Base-by-base conservation (phyloP, 2,888 invertebrate genomes). In the Sericinus montela region DNA sequence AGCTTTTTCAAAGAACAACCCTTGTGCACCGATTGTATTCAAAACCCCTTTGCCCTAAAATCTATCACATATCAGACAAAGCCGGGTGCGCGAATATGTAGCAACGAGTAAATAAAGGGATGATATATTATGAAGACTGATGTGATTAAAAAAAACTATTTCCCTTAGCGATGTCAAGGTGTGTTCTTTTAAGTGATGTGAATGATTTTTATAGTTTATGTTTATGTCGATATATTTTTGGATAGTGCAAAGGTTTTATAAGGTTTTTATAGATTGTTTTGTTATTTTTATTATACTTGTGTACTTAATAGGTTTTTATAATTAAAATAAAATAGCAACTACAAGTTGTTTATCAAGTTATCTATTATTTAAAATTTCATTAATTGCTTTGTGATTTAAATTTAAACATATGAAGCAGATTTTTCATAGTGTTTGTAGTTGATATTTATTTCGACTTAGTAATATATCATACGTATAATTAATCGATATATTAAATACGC, bases 161-260 rank as follows among this genome's bases (percentile, higher is more conserved):
- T 85, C 83, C 86, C 78, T 80, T 84, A 71, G 73, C 69, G 68
- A 72, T 77, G 79, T 80, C 87, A 88, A 88, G 87, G 86, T 88
- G 87, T 82, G 84, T 82, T 79, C 67, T 68, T 68, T 8, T 5
- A 68, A 81, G 77, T 56, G 82, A 47, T 62, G 75, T 42, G 16
- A 65, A 1, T 25, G 4, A 25, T 19, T 19, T 3, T 19, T 19
- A 19, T 19, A 19, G 4, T 25, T 8, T 8, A 25, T 4, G 25
- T 8, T 25, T 8, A 47, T 35, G 13, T 43, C 34, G 19, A 34
- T 23, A 25, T 25, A 1, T 19, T n/a, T n/a, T n/a, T n/a, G n/a
- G n/a, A n/a, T n/a, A n/a, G n/a, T n/a, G n/a, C n/a, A n/a, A n/a
- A n/a, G n/a, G n/a, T n/a, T n/a, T n/a, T n/a, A n/a, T n/a, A n/a